Percentiles rank a stretch among this genome's conserved stretches.
phyloP scores from a whole-genome alignment of 2,113 vertebrate genomes.

The Rhinoptilus africanus region DNA sequence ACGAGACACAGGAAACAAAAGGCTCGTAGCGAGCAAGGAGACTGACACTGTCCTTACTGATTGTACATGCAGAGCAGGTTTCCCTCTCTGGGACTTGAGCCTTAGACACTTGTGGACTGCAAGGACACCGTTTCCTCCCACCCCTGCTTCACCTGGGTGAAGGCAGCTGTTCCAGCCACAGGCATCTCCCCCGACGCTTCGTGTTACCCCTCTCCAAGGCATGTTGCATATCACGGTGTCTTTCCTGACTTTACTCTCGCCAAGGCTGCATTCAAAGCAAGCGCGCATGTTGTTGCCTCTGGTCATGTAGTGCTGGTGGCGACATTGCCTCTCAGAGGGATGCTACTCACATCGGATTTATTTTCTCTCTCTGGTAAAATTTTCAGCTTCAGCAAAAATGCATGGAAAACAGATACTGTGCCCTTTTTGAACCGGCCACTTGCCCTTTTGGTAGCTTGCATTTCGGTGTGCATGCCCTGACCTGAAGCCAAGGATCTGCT shows the following conservation, averaged over 20 bases:
- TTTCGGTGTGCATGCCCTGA: background rate
- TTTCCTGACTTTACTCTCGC: background rate
- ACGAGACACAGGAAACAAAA: background rate
- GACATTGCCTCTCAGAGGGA: background rate
- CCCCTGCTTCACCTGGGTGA: background rate
- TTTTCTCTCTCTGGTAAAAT: background rate
- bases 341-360: background rate
- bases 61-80: background rate
- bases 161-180: background rate
- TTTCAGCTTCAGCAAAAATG: background rate
- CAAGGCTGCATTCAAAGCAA: background rate
- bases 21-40: background rate
- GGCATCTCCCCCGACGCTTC: background rate
- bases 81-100: background rate
- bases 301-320: fast-evolving
- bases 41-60: background rate
- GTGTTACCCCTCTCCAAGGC: background rate
- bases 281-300: fast-evolving
- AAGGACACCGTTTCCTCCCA: background rate
- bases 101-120: background rate
- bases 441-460: background rate
- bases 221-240: background rate
- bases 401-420: background rate
- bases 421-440: background rate
- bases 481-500: background rate